Evolutionary conservation across 1,140 invertebrate genomes (phyloP).

Genomic region (Drosophila subobscura): DNA sequence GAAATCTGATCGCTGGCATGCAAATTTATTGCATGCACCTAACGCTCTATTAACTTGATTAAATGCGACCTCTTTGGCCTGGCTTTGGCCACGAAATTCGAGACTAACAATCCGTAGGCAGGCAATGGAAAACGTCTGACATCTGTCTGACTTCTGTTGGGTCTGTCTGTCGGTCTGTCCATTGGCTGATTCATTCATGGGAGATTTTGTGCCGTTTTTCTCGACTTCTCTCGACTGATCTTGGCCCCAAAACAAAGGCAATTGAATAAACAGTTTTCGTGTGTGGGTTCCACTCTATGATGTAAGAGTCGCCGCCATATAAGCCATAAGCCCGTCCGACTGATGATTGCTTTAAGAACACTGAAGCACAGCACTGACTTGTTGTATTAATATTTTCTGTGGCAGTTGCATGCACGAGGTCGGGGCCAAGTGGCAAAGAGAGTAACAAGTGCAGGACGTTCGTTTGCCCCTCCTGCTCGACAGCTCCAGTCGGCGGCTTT

Average conservation of each 20-base stretch:
- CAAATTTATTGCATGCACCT: slow-evolving; percentile 49
- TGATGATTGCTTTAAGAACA: slow-evolving; percentile 29
- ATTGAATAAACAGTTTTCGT: slow-evolving; percentile 22
- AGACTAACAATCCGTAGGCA: slow-evolving; percentile 24
- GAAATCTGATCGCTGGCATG: slow-evolving; percentile 49
- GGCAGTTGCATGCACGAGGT: slow-evolving; percentile 71
- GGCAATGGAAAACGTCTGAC: slow-evolving; percentile 34
- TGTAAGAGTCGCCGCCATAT: slow-evolving; percentile 57
- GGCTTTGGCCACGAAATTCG: slow-evolving; percentile 3
- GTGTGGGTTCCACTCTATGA: slow-evolving; percentile 48
- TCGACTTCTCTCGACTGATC: slow-evolving; percentile 41
- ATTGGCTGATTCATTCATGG: slow-evolving; percentile 37
- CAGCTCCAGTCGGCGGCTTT: slow-evolving; percentile 42
- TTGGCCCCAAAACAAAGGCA: slow-evolving; percentile 45
- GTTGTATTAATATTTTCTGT: neutral
- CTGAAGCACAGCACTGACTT: slow-evolving; percentile 1
- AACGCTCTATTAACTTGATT: slow-evolving; percentile 57
- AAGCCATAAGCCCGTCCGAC: slow-evolving; percentile 13
- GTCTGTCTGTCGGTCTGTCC: slow-evolving; percentile 10
- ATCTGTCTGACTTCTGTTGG: slow-evolving; percentile 55
- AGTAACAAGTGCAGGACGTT: slow-evolving; percentile 19
- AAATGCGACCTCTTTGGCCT: slow-evolving; percentile 43
- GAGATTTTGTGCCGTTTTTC: slow-evolving; percentile 25
- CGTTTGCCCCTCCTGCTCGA: neutral
- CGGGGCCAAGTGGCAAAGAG: slow-evolving; percentile 29